Percentiles rank a stretch among this genome's conserved stretches.
These are phyloP conservation scores for Dysmachus trigonus DNA, from an alignment of 2,888 invertebrate genomes.

Conservation along the genomic window DNA sequence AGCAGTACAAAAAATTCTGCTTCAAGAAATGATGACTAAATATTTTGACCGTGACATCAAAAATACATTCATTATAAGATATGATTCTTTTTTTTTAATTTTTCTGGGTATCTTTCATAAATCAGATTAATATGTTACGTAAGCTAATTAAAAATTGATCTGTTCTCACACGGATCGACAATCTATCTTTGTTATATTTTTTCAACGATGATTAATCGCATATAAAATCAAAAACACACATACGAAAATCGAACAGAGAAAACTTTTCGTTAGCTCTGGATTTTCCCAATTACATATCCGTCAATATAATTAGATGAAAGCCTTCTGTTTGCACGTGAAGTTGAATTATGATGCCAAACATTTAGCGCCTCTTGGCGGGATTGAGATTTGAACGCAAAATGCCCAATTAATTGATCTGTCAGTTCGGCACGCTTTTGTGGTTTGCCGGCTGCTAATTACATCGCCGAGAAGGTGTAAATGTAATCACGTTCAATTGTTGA, in stretches of 20 bases:
- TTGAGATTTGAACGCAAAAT: background rate
- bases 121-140: background rate
- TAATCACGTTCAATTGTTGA: background rate
- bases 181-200: background rate
- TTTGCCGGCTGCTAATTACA: background rate
- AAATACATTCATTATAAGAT: too few relatives aligned
- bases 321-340: background rate
- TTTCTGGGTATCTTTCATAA: background rate
- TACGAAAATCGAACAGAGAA: background rate
- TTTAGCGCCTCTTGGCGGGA: background rate
- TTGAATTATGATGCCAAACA: background rate
- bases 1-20: too few relatives aligned
- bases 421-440: background rate
- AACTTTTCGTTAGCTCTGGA: background rate
- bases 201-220: background rate
- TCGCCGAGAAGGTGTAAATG: background rate
- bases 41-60: too few relatives aligned
- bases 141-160: background rate
- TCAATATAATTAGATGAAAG: conserved; percentile 14
- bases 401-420: conserved; percentile 22
- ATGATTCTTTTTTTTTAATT: too few relatives aligned
- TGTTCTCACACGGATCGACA: background rate
- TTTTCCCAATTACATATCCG: conserved; percentile 1
- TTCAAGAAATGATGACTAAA: background rate
- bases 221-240: background rate